These are phyloP conservation scores for Selene dorsalis DNA, from an alignment of 2,797 vertebrate genomes.

Conservation along the genomic window DNA sequence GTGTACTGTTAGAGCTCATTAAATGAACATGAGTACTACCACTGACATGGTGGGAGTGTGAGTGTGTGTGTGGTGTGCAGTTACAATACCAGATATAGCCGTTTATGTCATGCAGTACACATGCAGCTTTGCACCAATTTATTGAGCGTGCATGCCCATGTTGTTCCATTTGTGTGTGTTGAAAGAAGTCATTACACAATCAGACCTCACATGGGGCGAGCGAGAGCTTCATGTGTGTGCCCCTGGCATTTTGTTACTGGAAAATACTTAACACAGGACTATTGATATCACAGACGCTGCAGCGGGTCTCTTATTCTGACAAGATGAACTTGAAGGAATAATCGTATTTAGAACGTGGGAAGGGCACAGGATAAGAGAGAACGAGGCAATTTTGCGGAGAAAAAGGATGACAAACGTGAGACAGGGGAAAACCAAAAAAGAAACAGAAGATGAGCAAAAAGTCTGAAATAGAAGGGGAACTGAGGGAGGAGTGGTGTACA, in stretches of 20 bases:
- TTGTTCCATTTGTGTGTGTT: slow-evolving; percentile 54
- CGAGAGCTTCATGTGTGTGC: slow-evolving; percentile 28
- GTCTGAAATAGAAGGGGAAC: slow-evolving; percentile 1
- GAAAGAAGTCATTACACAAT: slow-evolving; percentile 58
- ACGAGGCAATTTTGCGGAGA: slow-evolving; percentile 7
- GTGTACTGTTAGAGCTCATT: slow-evolving; percentile 82
- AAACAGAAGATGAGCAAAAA: slow-evolving; percentile 6
- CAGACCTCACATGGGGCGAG: slow-evolving; percentile 36
- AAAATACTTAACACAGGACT: slow-evolving; percentile 48
- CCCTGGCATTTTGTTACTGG: slow-evolving; percentile 46
- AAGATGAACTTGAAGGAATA: slow-evolving; percentile 39
- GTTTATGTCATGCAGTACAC: slow-evolving; percentile 69
- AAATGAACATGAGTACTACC: slow-evolving; percentile 77
- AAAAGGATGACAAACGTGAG: slow-evolving; percentile 25
- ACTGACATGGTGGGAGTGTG: slow-evolving; percentile 56
- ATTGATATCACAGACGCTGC: slow-evolving; percentile 39
- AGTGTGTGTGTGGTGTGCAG: slow-evolving; percentile 58
- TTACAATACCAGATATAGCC: slow-evolving; percentile 77
- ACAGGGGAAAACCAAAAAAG: slow-evolving; percentile 27
- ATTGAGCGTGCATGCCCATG: slow-evolving; percentile 42
- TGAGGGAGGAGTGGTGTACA: not conserved
- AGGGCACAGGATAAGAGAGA: not conserved
- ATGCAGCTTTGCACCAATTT: slow-evolving; percentile 65
- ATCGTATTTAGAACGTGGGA: slow-evolving; percentile 43
- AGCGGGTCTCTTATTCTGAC: slow-evolving; percentile 42